phyloP scores from a whole-genome alignment of 2,113 vertebrate genomes.

The Eretmochelys imbricata region DNA sequence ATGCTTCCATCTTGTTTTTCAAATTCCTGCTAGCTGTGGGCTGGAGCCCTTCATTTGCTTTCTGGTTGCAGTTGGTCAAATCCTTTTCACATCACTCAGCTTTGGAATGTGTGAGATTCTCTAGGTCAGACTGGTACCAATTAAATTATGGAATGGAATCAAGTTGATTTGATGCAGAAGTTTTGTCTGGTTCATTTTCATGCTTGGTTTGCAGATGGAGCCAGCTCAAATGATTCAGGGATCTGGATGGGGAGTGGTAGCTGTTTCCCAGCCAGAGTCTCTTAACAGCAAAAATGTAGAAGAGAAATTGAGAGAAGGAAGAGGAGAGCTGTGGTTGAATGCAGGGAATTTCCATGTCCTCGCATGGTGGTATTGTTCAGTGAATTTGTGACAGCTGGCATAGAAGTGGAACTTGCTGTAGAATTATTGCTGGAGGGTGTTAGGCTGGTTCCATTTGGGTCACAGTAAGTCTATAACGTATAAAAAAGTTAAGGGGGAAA shows the following conservation, averaged over 20 bases:
- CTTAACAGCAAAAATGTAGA: slow-evolving; percentile 82
- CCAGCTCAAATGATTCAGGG: slow-evolving; percentile 68
- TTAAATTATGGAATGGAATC: slow-evolving; percentile 58
- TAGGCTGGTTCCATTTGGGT: slow-evolving; percentile 6
- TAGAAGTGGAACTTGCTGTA: slow-evolving; percentile 41
- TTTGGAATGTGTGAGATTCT: slow-evolving; percentile 63
- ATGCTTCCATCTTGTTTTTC: slow-evolving; percentile 54
- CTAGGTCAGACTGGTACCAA: slow-evolving; percentile 63
- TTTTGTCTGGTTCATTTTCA: slow-evolving; percentile 68
- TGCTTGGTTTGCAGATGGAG: slow-evolving; percentile 62
- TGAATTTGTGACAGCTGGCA: slow-evolving; percentile 56
- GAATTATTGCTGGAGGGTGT: slow-evolving; percentile 30
- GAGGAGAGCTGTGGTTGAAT: slow-evolving; percentile 73
- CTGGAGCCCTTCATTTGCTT: slow-evolving; percentile 33
- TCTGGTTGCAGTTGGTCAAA: slow-evolving; percentile 9
- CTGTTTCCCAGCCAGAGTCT: slow-evolving; percentile 77
- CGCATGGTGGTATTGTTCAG: slow-evolving; percentile 70
- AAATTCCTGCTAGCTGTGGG: slow-evolving; percentile 59
- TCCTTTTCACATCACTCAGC: slow-evolving; percentile 53
- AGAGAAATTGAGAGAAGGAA: slow-evolving; percentile 77
- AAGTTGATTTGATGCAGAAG: slow-evolving; percentile 53
- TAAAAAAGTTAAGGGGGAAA: neutral
- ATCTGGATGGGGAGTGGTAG: slow-evolving; percentile 62
- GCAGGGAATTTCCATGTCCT: slow-evolving; percentile 70
- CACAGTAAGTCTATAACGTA: slow-evolving; percentile 77